These are phyloP conservation scores for Idaea dimidiata DNA, from an alignment of 2,888 invertebrate species.

Conservation along the genomic window DNA sequence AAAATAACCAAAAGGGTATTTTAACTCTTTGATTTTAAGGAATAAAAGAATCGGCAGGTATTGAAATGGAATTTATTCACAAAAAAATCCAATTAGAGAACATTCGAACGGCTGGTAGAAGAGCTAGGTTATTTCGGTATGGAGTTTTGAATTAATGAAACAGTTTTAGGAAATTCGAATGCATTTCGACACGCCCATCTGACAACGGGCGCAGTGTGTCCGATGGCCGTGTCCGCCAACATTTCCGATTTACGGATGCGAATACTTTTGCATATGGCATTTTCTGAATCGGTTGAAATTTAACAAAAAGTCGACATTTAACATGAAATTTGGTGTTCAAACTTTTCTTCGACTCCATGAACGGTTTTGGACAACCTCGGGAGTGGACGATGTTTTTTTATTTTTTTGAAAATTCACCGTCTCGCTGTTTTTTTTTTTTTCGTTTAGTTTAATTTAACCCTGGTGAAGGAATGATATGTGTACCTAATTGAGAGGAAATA, in stretches of 20 bases:
- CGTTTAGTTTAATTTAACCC: too few relatives aligned
- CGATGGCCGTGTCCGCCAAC: neutral
- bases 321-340: too few relatives aligned
- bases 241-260: neutral
- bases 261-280: neutral
- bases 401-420: too few relatives aligned
- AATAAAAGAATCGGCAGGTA: neutral
- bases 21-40: neutral
- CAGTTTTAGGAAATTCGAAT: neutral
- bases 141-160: neutral
- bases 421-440: too few relatives aligned
- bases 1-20: neutral
- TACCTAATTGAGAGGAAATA: too few relatives aligned
- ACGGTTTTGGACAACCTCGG: too few relatives aligned
- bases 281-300: neutral
- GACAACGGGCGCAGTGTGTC: neutral
- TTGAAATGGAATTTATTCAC: constrained; percentile 3
- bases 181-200: neutral
- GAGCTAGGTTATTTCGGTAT: neutral
- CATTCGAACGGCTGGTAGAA: neutral
- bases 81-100: constrained; percentile 19
- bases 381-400: too few relatives aligned
- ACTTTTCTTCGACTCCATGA: too few relatives aligned
- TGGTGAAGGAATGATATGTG: too few relatives aligned
- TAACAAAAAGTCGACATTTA: too few relatives aligned